phyloP scores from a whole-genome alignment of 1,140 invertebrate genomes.

The Saccostrea echinata region DNA sequence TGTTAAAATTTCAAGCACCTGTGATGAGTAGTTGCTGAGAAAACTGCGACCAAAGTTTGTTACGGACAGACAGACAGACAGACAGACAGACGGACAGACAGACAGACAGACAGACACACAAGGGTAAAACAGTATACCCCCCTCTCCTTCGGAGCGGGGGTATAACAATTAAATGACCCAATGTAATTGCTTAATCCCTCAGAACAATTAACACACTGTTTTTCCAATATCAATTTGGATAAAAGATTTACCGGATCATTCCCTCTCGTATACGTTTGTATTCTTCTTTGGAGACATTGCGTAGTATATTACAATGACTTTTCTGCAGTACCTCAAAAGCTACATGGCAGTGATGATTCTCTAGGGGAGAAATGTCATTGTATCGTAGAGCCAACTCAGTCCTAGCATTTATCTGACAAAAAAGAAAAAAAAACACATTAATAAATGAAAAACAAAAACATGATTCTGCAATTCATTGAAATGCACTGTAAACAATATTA shows the following conservation, averaged over 20 bases:
- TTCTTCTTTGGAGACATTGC: constrained; percentile 84
- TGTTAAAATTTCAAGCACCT: too few species aligned
- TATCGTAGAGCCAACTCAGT: constrained; percentile 91
- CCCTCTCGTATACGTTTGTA: constrained; percentile 87
- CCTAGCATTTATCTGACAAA: constrained; percentile 89
- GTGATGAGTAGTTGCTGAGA: too few species aligned
- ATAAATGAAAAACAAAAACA: background rate
- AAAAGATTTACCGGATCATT: constrained; percentile 83
- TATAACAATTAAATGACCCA: too few species aligned
- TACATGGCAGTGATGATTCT: constrained; percentile 93
- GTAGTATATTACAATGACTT: constrained; percentile 89
- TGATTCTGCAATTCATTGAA: too few species aligned
- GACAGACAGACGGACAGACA: too few species aligned
- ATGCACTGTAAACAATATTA: too few species aligned
- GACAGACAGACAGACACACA: too few species aligned
- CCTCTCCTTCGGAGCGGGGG: too few species aligned
- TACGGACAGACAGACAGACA: too few species aligned
- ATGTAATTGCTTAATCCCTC: too few species aligned
- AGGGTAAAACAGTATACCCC: too few species aligned
- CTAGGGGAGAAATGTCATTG: constrained; percentile 92
- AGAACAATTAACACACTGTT: background rate
- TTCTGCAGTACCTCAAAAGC: constrained; percentile 88
- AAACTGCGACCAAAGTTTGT: too few species aligned
- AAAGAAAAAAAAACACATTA: constrained; percentile 35
- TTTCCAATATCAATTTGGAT: background rate